A percentile compares a stretch with the other conserved stretches of the same genome.
Conservation (phyloP, 2,888 invertebrate species). For the Acronicta leporina region DNA sequence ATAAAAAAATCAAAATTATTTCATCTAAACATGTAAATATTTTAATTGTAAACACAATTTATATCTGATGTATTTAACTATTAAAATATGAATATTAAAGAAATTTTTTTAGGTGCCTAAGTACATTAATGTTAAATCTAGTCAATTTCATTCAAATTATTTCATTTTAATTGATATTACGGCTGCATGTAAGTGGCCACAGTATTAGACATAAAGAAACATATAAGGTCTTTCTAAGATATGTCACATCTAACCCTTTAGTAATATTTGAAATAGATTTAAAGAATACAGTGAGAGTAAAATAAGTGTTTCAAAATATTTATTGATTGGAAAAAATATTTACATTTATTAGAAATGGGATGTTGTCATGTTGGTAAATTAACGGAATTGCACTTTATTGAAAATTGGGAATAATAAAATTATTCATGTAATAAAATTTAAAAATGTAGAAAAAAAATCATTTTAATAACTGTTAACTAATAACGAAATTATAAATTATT, state of each 20-base stretch:
- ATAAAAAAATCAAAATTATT: slow-evolving; percentile 45
- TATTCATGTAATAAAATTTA: slow-evolving; percentile 63
- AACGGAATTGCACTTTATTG: slow-evolving; percentile 69
- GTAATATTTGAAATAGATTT: slow-evolving; percentile 43
- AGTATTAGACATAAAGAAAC: slow-evolving; percentile 56
- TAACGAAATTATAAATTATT: slow-evolving; percentile 63
- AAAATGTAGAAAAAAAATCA: slow-evolving; percentile 54
- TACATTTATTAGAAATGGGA: slow-evolving; percentile 61
- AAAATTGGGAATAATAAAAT: slow-evolving; percentile 70
- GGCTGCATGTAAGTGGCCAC: slow-evolving; percentile 30
- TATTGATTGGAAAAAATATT: slow-evolving; percentile 53
- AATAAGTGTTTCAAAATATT: slow-evolving; percentile 56
- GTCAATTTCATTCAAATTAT: slow-evolving; percentile 76
- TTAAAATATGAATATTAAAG: slow-evolving; percentile 38
- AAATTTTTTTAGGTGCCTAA: slow-evolving; percentile 67
- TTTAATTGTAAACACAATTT: slow-evolving; percentile 40
- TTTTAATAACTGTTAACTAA: slow-evolving; percentile 52
- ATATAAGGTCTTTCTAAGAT: slow-evolving; percentile 45
- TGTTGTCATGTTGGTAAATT: slow-evolving; percentile 64
- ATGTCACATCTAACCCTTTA: slow-evolving; percentile 44
- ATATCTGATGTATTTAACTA: slow-evolving; percentile 49
- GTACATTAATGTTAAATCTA: slow-evolving; percentile 75
- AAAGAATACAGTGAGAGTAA: slow-evolving; percentile 68
- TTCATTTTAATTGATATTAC: slow-evolving; percentile 51
- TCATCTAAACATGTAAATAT: slow-evolving; percentile 47